Conservation (phyloP, 2,888 invertebrate species). For the Perizoma affinitatum region DNA sequence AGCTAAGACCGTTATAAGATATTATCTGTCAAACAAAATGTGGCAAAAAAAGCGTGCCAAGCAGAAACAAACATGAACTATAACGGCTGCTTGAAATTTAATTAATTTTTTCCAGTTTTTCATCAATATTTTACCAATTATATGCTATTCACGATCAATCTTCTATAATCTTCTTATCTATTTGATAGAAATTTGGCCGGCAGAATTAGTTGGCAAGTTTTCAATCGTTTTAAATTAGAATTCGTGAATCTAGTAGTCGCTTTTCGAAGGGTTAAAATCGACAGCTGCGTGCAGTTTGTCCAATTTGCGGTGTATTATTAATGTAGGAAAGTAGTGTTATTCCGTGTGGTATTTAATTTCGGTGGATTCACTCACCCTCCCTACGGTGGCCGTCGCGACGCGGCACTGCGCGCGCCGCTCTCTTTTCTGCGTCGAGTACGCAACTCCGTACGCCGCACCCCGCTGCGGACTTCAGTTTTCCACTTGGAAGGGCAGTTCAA, state of each 20-base stretch:
- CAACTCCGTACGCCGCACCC: conserved; percentile 62
- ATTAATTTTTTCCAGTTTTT: too few relatives aligned
- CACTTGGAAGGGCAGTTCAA: conserved; percentile 82
- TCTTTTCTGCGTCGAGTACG: conserved; percentile 66
- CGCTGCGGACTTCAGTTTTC: conserved; percentile 71
- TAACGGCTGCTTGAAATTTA: too few relatives aligned
- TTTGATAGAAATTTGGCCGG: conserved; percentile 30
- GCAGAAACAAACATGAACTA: too few relatives aligned
- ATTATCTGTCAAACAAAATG: conserved; percentile 5
- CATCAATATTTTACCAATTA: too few relatives aligned
- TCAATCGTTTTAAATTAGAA: conserved; percentile 70
- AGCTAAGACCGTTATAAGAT: conserved; percentile 14
- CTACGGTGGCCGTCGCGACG: conserved; percentile 53
- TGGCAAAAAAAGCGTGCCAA: too few relatives aligned
- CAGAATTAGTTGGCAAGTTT: conserved; percentile 60
- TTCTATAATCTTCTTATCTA: too few relatives aligned
- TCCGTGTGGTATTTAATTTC: conserved; percentile 50
- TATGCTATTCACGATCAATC: too few relatives aligned
- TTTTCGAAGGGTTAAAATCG: conserved; percentile 36
- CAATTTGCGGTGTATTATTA: conserved; percentile 19
- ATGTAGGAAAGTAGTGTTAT: conserved; percentile 38
- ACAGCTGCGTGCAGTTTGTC: conserved; percentile 35
- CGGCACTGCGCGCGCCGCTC: conserved; percentile 70
- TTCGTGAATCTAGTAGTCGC: conserved; percentile 38
- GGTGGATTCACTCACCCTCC: conserved; percentile 61